Evolutionary conservation across 2,113 vertebrate species (phyloP), one percentile per base, ranked within the genome.

Genomic region (Bucco capensis): DNA sequence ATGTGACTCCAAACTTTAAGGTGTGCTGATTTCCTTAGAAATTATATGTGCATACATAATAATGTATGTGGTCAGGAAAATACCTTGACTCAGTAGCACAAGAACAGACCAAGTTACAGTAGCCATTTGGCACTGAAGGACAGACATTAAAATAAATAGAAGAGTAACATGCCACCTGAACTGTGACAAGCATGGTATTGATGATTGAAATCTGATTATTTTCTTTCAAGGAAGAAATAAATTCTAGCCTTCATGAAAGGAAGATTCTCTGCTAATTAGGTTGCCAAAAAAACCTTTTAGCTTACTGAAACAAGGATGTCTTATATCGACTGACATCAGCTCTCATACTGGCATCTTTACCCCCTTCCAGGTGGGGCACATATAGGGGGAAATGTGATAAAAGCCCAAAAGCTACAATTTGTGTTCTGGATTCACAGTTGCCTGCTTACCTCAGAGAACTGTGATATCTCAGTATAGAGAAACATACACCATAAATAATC

Each of bases 331-430:
- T 50, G 54, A 15, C 17, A 11, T 46, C 35, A 80, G 30, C 62
- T 88, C 3, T 31, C 9, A 3, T 42, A 49, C 30, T 40, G 44
- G 1, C 14, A 42, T 57, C 50, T 71, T 75, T 12, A 7, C 19
- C 27, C n/a, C 11, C 5, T 30, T 17, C 0, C 1, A 61, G 22
- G 58, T 21, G 14, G 13, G 21, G 22, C 28, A 35, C 1, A 2
- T 27, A 5, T 3, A n/a, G 40, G 28, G n/a, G 17, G 12, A 51
- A 67, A 72, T 31, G 6, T 15, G 58, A 31, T 13, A 19, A 9
- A 4, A 66, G 42, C 37, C 42, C 46, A 35, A n/a, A 47, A 23
- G 4, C 57, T 85, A 8, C 21, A 56, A 2, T 74, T 27, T 46
- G 33, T 64, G 49, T 24, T 46, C 60, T 86, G 65, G 18, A 64